Evolutionary conservation across 2,797 vertebrate genomes (phyloP).

Genomic region (Ctenochaetus hawaiiensis): DNA sequence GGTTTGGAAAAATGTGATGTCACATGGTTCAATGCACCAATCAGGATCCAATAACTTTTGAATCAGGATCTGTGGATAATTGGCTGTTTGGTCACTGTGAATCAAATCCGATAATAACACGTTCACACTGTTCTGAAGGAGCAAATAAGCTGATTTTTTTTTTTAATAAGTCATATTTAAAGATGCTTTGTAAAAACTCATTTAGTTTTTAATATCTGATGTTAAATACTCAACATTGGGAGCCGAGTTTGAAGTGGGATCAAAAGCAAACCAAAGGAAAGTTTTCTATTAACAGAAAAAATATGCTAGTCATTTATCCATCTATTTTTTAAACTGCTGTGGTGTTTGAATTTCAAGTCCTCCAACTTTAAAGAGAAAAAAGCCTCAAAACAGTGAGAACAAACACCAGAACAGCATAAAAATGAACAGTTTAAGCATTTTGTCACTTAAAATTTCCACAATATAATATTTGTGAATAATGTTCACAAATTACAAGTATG

Average conservation of each 20-base stretch:
- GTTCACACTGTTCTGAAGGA: not conserved
- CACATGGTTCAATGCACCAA: not conserved
- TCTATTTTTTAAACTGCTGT: not conserved
- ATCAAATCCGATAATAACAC: not conserved
- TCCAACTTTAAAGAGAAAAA: not conserved
- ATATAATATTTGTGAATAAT: not conserved
- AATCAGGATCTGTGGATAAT: not conserved
- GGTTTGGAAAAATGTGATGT: not conserved
- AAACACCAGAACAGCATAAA: conserved; percentile 10
- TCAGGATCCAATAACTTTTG: not conserved
- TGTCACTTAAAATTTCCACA: not conserved
- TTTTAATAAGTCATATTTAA: not conserved
- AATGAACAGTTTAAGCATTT: not conserved
- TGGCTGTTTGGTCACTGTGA: not conserved
- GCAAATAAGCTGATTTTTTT: not conserved
- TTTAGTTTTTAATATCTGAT: not conserved
- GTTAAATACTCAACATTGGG: not conserved
- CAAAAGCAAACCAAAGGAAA: not conserved
- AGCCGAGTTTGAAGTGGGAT: too few species aligned
- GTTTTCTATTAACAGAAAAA: not conserved
- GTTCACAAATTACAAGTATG: not conserved
- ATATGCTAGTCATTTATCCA: not conserved
- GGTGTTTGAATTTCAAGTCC: not conserved
- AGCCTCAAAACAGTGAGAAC: not conserved
- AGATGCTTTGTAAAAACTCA: not conserved